Evolutionary conservation across 2,888 invertebrate species (phyloP), one percentile per base, ranked within the genome.

Genomic region (Microctonus hyperodae): DNA sequence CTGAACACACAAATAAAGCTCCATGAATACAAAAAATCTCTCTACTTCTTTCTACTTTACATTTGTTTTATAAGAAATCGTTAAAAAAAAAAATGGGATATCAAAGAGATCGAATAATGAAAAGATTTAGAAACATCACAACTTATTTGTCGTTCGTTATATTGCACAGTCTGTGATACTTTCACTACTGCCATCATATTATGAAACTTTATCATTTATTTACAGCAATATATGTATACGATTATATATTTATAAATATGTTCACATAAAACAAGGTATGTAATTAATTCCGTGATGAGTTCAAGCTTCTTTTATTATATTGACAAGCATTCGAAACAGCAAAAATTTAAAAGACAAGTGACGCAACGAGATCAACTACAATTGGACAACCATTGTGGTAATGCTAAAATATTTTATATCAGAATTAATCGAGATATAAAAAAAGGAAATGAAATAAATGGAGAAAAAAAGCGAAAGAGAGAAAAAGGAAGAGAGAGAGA

Each of bases 241-340:
- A 16, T 16, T 44, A n/a, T 44, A n/a, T 44, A 44, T 44, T 31
- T 55, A 31, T 55, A 31, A 13, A 28, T 16, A 28, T 28, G 53
- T 53, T 53, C 53, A 23, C 25, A 23, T 16, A 31, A 55, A 22
- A 20, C 2, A 6, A 16, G 6, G 16, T n/a, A 44, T 16, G 16
- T 55, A 31, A 55, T 55, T 55, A 31, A 55, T 31, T 55, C 20
- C n/a, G 5, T 28, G 55, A 9, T 16, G 55, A 55, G 28, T 31
- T 16, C 16, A 20, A 55, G n/a, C 55, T 16, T 22, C 10, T 31
- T 31, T 16, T 44, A 4, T n/a, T 44, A 44, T 44, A 44, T 7
- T 16, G 16, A 44, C n/a, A 16, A 44, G 44, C 16, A 16, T 20
- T 16, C 16, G 16, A 16, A 44, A 16, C 16, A 44, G 20, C 51